Conservation (phyloP, 1,140 invertebrate species). For the Dendroctonus valens region DNA sequence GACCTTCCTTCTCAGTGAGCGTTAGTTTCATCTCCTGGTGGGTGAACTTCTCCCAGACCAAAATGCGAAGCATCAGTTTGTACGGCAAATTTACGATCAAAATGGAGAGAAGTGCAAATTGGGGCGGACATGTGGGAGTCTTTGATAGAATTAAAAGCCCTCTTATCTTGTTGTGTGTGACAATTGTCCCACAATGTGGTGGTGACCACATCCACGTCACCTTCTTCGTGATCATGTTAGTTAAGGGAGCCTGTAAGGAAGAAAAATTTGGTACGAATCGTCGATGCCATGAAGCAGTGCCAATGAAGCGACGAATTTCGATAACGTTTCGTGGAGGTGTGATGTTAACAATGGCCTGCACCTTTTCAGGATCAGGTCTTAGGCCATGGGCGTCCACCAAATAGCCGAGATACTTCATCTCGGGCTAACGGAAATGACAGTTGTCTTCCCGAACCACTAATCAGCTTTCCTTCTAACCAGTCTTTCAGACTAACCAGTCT, state of each 20-base stretch:
- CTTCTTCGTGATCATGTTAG: constrained; percentile 13
- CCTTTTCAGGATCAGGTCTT: constrained; percentile 37
- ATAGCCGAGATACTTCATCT: constrained; percentile 46
- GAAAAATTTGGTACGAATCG: constrained; percentile 52
- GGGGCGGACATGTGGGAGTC: constrained; percentile 18
- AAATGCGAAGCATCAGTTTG: constrained; percentile 38
- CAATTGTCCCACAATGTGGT: no score
- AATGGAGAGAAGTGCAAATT: constrained; percentile 35
- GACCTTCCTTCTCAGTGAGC: constrained; percentile 52
- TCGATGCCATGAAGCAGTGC: constrained; percentile 51
- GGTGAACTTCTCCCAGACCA: constrained; percentile 36
- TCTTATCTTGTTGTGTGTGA: no score
- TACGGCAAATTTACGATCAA: constrained; percentile 40
- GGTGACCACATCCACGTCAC: neutral
- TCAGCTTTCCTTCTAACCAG: no score
- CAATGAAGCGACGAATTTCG: constrained; percentile 48
- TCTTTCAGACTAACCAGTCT: no score
- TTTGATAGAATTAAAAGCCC: constrained; percentile 28
- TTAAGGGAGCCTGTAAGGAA: constrained; percentile 44
- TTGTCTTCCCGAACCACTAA: constrained; percentile 17
- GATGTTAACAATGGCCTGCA: constrained; percentile 41
- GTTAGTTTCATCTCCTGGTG: constrained; percentile 51
- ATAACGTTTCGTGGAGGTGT: constrained; percentile 33
- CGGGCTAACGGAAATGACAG: constrained; percentile 34
- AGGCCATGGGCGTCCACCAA: constrained; percentile 19